Conservation (phyloP, 2,888 invertebrate genomes). For the Blastobasis lacticolella region DNA sequence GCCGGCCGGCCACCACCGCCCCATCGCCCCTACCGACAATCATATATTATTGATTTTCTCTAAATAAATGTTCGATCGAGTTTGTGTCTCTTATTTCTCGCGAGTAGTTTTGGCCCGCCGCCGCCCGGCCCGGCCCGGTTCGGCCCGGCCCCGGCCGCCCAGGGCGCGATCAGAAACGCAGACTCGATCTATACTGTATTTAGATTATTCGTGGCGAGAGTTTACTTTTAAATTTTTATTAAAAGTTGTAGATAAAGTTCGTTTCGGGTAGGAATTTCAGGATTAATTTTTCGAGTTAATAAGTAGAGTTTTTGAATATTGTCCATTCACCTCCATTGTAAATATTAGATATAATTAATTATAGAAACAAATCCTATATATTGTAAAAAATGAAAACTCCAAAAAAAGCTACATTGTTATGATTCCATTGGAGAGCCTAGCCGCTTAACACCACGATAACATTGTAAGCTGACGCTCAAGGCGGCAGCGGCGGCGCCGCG, state of each 20-base stretch:
- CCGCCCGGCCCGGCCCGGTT: too few species aligned
- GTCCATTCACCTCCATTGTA: conserved; percentile 74
- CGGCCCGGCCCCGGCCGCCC: too few species aligned
- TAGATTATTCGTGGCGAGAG: conserved; percentile 63
- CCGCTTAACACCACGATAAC: conserved; percentile 47
- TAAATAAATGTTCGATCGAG: conserved; percentile 62
- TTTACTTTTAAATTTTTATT: conserved; percentile 65
- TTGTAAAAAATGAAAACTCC: conserved; percentile 71
- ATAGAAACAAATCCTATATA: conserved; percentile 74
- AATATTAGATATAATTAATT: conserved; percentile 74
- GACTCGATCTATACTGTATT: conserved; percentile 54
- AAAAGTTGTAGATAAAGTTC: conserved; percentile 71
- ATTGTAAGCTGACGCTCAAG: conserved; percentile 52
- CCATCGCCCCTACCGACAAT: conserved; percentile 38
- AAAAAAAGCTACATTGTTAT: conserved; percentile 72
- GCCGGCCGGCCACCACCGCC: conserved; percentile 57
- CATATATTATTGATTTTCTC: conserved; percentile 40
- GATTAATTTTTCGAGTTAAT: conserved; percentile 56
- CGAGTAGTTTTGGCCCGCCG: conserved; percentile 17
- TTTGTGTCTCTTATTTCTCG: conserved; percentile 55
- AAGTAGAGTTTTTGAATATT: conserved; percentile 65
- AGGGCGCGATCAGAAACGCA: conserved; percentile 38
- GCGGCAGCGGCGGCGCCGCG: conserved; percentile 15
- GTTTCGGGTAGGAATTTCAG: conserved; percentile 69
- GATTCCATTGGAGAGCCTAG: conserved; percentile 53